Base-by-base conservation (phyloP, 2,113 vertebrate genomes). In the Rhagologus leucostigma region DNA sequence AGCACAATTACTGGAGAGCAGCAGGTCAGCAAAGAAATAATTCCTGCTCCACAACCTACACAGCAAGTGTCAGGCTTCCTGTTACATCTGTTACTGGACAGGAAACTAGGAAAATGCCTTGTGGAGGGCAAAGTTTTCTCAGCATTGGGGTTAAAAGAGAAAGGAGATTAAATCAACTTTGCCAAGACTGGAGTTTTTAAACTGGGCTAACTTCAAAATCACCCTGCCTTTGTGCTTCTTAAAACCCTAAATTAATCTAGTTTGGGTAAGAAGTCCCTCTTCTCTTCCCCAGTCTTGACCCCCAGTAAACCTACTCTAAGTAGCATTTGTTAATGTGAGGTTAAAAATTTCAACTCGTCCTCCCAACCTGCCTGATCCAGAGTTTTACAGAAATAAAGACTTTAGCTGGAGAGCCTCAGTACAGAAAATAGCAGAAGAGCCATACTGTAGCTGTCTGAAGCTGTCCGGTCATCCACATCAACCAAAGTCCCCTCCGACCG, bases 401-500 rank as follows among this genome's bases (percentile, higher is more conserved):
- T 73, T 55, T 7, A n/a, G 10, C 5, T 29, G 7, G 20, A 49
- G 23, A 69, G 20, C 11, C 22, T 63, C 59, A 30, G 19, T 35
- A 62, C 5, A 82, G 23, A 65, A 87, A 73, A 44, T 12, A 67
- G 37, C 37, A 64, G 97, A 99, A 98, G 98, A 96, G 96, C 96
- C 67, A 94, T 94, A 95, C 94, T 98, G 92, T 97, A 96, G 80
- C 65, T 97, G 92, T 96, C 94, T 74, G 98, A 94, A 78, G 97
- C 56, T 47, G 76, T 89, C 75, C 1, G 90, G 32, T 98, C 98
- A 92, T 98, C 98, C 86, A 98, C 96, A 81, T 99, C 99, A 94
- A 99, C 97, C 91, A 99, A 97, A 60, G 98, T 98, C 30, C 99
- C 99, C 95, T 99, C 99, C 50, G 99, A 99, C 92, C 90, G 98